A percentile compares a stretch with the other conserved stretches of the same genome.
Evolutionary conservation across 2,888 invertebrate species (phyloP).

Genomic region (Lordiphosa andalusiaca): DNA sequence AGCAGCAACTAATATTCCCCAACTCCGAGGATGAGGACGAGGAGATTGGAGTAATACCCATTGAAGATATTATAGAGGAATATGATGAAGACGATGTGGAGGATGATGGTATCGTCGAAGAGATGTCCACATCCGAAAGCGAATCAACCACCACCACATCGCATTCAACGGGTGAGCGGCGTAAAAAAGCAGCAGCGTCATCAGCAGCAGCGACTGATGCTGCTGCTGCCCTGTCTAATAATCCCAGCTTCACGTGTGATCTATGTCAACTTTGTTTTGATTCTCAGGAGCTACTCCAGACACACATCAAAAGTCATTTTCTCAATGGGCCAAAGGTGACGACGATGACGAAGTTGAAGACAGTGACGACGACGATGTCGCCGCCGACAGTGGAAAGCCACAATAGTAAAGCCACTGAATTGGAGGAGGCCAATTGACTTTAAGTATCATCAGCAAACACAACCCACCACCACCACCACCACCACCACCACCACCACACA

Average conservation of each 20-base stretch:
- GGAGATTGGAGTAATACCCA: slow-evolving; percentile 29
- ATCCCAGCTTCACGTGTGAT: slow-evolving; percentile 78
- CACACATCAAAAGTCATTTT: slow-evolving; percentile 80
- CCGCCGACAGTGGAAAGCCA: slow-evolving; percentile 1
- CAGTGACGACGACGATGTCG: neutral
- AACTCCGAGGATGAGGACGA: slow-evolving; percentile 32
- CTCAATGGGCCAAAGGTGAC: slow-evolving; percentile 75
- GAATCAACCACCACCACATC: slow-evolving; percentile 53
- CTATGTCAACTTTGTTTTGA: slow-evolving; percentile 79
- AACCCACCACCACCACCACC: slow-evolving; percentile 42
- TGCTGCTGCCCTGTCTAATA: slow-evolving; percentile 49
- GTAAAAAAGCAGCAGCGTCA: slow-evolving; percentile 45
- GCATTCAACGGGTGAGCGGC: slow-evolving; percentile 65
- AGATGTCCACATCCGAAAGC: slow-evolving; percentile 53
- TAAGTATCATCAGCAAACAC: slow-evolving; percentile 15
- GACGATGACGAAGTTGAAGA: slow-evolving; percentile 10
- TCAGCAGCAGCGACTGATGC: slow-evolving; percentile 37
- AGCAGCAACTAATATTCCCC: slow-evolving; percentile 20
- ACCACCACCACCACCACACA: slow-evolving; percentile 39
- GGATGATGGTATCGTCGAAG: slow-evolving; percentile 39
- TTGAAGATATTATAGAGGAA: slow-evolving; percentile 60
- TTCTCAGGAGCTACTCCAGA: slow-evolving; percentile 78
- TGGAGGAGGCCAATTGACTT: neutral
- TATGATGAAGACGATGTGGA: slow-evolving; percentile 42
- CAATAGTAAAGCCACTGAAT: too few relatives aligned